Percentiles rank a stretch among this genome's conserved stretches.
These are phyloP conservation scores for Paracanthobrama guichenoti DNA, from an alignment of 2,113 vertebrate genomes.

Conservation along the genomic window DNA sequence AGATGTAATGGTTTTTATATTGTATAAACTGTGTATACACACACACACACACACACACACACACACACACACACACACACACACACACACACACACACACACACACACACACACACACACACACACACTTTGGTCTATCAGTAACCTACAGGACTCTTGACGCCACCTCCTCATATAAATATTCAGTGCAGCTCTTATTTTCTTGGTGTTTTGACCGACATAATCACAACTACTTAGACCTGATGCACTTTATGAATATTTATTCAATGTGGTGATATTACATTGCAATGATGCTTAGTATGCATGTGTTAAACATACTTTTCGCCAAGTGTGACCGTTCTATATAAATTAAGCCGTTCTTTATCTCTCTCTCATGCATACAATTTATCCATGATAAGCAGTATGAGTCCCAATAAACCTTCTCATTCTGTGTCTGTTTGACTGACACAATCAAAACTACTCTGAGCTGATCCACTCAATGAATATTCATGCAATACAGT, in stretches of 20 bases:
- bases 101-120: not conserved
- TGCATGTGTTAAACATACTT: conserved; percentile 11
- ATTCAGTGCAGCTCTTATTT: conserved; percentile 18
- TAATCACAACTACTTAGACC: not conserved
- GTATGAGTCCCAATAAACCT: conserved; percentile 6
- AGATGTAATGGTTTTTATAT: too few relatives aligned
- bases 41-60: too few relatives aligned
- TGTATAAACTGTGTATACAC: too few relatives aligned
- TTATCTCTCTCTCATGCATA: not conserved
- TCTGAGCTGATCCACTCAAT: conserved; percentile 6
- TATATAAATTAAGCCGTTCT: conserved; percentile 7
- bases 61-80: not conserved
- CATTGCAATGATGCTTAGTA: conserved; percentile 4
- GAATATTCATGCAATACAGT: conserved; percentile 19
- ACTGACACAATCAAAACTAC: not conserved
- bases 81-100: not conserved
- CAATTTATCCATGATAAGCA: not conserved
- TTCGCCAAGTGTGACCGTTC: not conserved
- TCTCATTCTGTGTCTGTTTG: conserved; percentile 22
- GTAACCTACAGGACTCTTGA: not conserved
- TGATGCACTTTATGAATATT: conserved; percentile 31
- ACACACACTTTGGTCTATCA: not conserved
- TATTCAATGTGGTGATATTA: conserved; percentile 8
- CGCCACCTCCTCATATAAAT: not conserved
- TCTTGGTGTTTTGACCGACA: conserved; percentile 7